A percentile compares a stretch with the other conserved stretches of the same genome.
Evolutionary conservation across 2,797 vertebrate species (phyloP).

Genomic region (Loriculus beryllinus): DNA sequence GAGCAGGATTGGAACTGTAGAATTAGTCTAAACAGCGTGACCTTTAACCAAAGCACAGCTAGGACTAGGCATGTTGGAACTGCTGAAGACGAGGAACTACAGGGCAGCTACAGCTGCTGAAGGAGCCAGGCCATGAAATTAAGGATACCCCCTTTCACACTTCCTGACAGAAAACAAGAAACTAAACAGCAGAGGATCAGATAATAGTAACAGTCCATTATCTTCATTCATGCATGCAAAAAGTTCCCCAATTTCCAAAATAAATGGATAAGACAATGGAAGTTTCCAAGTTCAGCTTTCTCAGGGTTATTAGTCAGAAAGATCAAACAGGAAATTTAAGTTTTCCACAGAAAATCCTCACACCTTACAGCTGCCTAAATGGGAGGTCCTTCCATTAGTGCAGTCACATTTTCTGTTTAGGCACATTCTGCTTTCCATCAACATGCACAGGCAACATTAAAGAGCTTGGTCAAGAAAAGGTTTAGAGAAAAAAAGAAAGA

Average conservation of each 20-base stretch:
- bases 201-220: not conserved
- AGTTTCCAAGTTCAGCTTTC: not conserved
- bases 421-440: not conserved
- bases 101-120: not conserved
- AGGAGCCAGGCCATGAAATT: not conserved
- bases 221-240: fast-evolving
- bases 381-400: not conserved
- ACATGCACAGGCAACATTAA: not conserved
- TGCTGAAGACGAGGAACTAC: not conserved
- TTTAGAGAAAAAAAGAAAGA: not conserved
- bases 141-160: not conserved
- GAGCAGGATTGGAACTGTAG: not conserved
- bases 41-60: not conserved
- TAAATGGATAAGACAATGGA: not conserved
- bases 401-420: not conserved
- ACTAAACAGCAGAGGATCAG: not conserved
- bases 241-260: not conserved
- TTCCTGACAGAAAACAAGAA: not conserved
- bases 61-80: not conserved
- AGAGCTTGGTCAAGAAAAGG: not conserved
- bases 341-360: not conserved
- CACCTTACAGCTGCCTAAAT: not conserved
- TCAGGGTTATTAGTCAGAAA: not conserved
- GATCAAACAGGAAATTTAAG: not conserved
- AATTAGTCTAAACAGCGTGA: not conserved